Percentiles rank a stretch among this genome's conserved stretches.
Conservation (phyloP, 2,797 vertebrate species). For the Erethizon dorsatum region DNA sequence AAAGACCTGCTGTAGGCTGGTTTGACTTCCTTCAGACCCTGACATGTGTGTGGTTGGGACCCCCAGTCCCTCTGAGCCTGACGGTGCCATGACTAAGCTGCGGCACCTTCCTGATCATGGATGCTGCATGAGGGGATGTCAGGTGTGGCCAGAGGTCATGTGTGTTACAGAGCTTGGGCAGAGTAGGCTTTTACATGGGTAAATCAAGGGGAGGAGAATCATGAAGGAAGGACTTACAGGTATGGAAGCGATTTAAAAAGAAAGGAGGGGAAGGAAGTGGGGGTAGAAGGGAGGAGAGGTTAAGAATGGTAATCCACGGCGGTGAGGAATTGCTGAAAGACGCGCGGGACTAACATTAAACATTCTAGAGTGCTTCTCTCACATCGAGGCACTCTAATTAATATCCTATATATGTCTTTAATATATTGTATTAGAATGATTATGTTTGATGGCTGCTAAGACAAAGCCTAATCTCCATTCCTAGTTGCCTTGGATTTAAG, state of each 20-base stretch:
- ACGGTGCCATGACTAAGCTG: not conserved
- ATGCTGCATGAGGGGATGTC: not conserved
- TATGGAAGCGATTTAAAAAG: not conserved
- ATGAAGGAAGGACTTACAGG: not conserved
- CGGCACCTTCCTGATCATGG: not conserved
- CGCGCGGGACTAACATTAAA: not conserved
- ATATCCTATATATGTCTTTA: not conserved
- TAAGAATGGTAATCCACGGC: not conserved
- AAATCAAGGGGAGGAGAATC: not conserved
- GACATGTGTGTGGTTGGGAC: not conserved
- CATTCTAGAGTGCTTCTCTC: not conserved
- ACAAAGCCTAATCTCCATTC: not conserved
- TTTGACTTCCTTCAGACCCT: not conserved
- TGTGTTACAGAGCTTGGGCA: not conserved
- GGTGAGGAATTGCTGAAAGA: not conserved
- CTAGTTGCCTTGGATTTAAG: not conserved
- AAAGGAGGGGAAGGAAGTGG: not conserved
- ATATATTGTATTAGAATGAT: not conserved
- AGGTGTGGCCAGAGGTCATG: not conserved
- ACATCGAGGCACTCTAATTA: not conserved
- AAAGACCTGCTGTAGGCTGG: not conserved
- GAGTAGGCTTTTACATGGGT: not conserved
- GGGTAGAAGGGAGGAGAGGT: not conserved
- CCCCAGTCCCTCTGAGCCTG: not conserved
- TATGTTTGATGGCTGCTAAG: constrained; percentile 14